A percentile compares a stretch with the other conserved stretches of the same genome.
Conservation (phyloP, 2,113 vertebrate genomes). For the Nerophis ophidion region DNA sequence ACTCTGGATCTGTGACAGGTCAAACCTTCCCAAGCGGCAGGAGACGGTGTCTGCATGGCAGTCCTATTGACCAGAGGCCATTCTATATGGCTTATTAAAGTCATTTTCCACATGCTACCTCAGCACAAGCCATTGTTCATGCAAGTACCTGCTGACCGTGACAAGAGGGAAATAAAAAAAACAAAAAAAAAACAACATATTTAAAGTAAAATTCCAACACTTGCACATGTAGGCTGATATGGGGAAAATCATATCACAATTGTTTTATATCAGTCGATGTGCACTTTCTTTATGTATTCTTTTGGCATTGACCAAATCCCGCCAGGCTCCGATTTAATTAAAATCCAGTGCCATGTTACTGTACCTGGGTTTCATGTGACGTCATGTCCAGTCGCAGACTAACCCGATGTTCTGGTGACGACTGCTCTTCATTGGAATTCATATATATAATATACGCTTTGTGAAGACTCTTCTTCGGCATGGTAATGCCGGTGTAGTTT, state of each 20-base stretch:
- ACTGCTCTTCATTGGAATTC: too few species aligned
- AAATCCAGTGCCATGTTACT: too few species aligned
- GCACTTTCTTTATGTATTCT: conserved; percentile 46
- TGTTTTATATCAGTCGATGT: conserved; percentile 84
- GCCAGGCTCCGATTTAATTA: too few species aligned
- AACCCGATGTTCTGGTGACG: too few species aligned
- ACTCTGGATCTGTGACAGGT: conserved; percentile 88
- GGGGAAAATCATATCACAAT: too few species aligned
- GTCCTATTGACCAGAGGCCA: conserved; percentile 99
- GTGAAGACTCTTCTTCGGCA: too few species aligned
- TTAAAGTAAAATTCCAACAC: conserved; percentile 85
- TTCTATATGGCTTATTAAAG: conserved; percentile 99
- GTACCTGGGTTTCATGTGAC: too few species aligned
- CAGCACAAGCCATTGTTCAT: conserved; percentile 99
- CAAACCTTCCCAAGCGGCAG: conserved; percentile 98
- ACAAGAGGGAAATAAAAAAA: conserved; percentile 28
- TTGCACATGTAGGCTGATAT: conserved; percentile 61
- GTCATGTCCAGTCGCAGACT: too few species aligned
- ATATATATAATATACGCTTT: too few species aligned
- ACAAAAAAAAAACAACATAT: conserved; percentile 42
- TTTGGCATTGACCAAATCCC: too few species aligned
- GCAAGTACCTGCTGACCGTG: conserved; percentile 95
- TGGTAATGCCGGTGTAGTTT: too few species aligned
- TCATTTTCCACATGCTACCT: conserved; percentile 99
- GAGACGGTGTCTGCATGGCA: conserved; percentile 91